A percentile compares a stretch with the other conserved stretches of the same genome.
These are phyloP conservation scores for Herpetotheres cachinnans DNA, from an alignment of 2,113 vertebrate species.

Conservation along the genomic window DNA sequence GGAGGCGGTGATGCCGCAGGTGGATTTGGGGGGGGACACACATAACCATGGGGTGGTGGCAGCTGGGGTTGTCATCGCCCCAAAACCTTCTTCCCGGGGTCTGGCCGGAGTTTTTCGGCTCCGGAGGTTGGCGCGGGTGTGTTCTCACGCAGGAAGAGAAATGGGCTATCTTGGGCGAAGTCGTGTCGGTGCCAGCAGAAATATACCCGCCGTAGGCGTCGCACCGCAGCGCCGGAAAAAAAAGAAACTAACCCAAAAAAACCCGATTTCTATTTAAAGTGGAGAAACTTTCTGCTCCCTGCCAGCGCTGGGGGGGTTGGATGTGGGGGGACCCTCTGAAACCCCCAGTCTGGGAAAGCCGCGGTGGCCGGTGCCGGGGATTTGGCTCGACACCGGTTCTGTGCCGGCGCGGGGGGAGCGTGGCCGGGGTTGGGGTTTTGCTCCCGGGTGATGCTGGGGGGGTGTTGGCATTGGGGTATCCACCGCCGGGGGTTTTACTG, in stretches of 20 bases:
- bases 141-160: neutral
- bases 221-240: neutral
- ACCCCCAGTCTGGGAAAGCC: neutral
- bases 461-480: neutral
- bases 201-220: neutral
- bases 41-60: neutral
- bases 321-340: neutral
- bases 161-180: neutral
- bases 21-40: neutral
- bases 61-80: neutral
- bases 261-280: neutral
- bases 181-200: neutral
- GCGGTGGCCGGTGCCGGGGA: too few relatives aligned
- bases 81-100: neutral
- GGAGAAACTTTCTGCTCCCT: neutral
- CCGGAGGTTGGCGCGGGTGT: neutral
- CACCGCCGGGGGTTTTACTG: neutral
- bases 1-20: neutral
- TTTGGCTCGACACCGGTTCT: neutral
- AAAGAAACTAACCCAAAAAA: neutral
- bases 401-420: neutral
- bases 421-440: neutral
- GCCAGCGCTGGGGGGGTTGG: too few relatives aligned
- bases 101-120: neutral
- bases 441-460: too few relatives aligned